Evolutionary conservation across 1,140 invertebrate genomes (phyloP), one percentile per base, ranked within the genome.

Genomic region (Tachypleus tridentatus): DNA sequence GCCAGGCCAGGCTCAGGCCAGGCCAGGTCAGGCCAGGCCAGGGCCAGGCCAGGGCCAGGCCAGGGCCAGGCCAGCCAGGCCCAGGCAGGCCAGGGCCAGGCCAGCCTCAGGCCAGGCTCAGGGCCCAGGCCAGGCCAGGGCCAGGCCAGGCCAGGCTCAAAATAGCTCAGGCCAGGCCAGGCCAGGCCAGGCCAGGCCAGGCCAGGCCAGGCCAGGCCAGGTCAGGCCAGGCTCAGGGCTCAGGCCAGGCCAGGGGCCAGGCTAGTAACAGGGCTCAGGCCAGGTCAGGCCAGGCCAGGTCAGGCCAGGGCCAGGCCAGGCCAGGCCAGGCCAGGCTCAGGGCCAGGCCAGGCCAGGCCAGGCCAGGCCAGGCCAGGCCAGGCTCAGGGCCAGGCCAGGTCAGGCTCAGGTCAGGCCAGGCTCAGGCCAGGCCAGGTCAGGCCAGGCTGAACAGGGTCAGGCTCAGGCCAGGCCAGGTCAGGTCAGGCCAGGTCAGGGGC

Each of bases 231-330:
- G 64, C 67, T 61, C 65, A 65, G n/a, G 51, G 53, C 64, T 64
- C 70, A 67, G 64, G 69, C 58, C 69, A 70, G 69, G 69, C 69
- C 69, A 70, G 69, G 69, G 69, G 69, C 69, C 69, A 70, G 69
- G 69, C 69, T 69, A 70, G 69, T 61, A 69, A 66, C 68, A 64
- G 68, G 68, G 67, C 68, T 65, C 69, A 70, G 67, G 69, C 66
- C 69, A 69, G 67, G 68, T 59, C 69, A 70, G 69, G 69, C 69
- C 69, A 70, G 69, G 69, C 69, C 69, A 70, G 69, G 69, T n/a
- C n/a, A n/a, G n/a, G n/a, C n/a, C n/a, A n/a, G n/a, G n/a, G n/a
- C n/a, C n/a, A n/a, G n/a, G n/a, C 69, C 68, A 70, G 69, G 69
- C 69, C 69, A 70, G 69, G 69, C 69, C 64, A 69, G 58, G 62